phyloP scores from a whole-genome alignment of 1,140 invertebrate species.

The Diabrotica undecimpunctata region DNA sequence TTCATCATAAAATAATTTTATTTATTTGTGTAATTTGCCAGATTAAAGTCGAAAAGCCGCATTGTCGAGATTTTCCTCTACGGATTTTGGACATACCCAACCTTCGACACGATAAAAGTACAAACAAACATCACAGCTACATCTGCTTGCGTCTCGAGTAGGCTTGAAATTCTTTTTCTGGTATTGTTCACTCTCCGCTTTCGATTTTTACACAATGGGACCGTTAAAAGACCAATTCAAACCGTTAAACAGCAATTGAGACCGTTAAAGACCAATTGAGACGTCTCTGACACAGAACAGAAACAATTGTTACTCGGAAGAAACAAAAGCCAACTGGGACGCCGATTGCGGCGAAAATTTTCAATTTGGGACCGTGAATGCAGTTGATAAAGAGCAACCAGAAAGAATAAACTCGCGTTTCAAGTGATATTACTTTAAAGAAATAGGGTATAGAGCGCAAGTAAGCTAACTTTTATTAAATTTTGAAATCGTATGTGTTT shows the following conservation, averaged over 20 bases:
- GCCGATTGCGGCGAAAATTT: not conserved
- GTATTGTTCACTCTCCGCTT: not conserved
- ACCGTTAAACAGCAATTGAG: not conserved
- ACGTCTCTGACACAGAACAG: not conserved
- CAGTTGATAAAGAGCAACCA: not conserved
- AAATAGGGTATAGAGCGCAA: not conserved
- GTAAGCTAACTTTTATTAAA: too few relatives aligned
- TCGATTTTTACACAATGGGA: not conserved
- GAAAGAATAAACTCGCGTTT: too few relatives aligned
- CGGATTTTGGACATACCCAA: too few relatives aligned
- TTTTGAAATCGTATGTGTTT: too few relatives aligned
- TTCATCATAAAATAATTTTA: too few relatives aligned
- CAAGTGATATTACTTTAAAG: not conserved
- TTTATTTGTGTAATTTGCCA: too few relatives aligned
- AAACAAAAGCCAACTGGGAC: not conserved
- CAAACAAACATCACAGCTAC: too few relatives aligned
- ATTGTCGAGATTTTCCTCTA: too few relatives aligned
- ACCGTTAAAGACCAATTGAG: not conserved
- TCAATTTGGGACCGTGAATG: not conserved
- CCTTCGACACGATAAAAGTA: too few relatives aligned
- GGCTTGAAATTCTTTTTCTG: not conserved
- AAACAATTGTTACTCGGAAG: not conserved
- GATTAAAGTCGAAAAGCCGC: too few relatives aligned
- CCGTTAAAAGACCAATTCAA: not conserved
- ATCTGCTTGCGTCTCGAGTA: not conserved